Percentiles rank a stretch among this genome's conserved stretches.
Conservation (phyloP, 2,797 vertebrate genomes). For the Acridotheres tristis region DNA sequence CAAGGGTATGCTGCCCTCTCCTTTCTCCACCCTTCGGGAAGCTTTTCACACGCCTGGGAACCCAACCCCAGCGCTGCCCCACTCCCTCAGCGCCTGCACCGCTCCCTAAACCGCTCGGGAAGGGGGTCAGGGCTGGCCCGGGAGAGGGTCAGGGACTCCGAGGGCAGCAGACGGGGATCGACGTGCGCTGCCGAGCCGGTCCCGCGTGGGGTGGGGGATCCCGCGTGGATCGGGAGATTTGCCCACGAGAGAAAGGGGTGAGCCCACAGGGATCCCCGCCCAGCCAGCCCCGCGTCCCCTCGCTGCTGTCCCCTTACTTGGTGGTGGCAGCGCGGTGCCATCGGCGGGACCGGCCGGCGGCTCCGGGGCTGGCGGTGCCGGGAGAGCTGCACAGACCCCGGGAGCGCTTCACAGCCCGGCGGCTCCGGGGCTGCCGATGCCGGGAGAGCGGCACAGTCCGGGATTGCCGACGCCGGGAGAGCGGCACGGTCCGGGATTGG, state of each 20-base stretch:
- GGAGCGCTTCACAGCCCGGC: too few species aligned
- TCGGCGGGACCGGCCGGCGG: not conserved
- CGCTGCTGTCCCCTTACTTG: not conserved
- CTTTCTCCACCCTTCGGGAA: not conserved
- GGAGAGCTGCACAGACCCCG: not conserved
- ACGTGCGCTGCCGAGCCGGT: not conserved
- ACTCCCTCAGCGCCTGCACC: fast-evolving
- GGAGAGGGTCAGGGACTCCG: not conserved
- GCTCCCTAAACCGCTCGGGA: not conserved
- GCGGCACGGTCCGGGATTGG: not conserved
- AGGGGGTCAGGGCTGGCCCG: not conserved
- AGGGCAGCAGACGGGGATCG: not conserved
- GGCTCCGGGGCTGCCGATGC: too few species aligned
- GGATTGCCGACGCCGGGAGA: not conserved
- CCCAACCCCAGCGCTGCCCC: fast-evolving
- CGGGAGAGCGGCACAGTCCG: not conserved
- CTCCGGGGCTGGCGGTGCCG: not conserved
- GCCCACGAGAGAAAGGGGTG: not conserved
- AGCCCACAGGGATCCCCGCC: not conserved
- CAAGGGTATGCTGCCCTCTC: not conserved
- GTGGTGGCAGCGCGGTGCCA: not conserved
- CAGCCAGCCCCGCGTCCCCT: not conserved
- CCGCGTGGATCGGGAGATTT: not conserved
- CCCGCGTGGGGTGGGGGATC: not conserved
- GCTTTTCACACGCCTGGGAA: fast-evolving